Evolutionary conservation across 2,888 invertebrate species (phyloP), one percentile per base, ranked within the genome.

Genomic region (Bugulina stolonifera): DNA sequence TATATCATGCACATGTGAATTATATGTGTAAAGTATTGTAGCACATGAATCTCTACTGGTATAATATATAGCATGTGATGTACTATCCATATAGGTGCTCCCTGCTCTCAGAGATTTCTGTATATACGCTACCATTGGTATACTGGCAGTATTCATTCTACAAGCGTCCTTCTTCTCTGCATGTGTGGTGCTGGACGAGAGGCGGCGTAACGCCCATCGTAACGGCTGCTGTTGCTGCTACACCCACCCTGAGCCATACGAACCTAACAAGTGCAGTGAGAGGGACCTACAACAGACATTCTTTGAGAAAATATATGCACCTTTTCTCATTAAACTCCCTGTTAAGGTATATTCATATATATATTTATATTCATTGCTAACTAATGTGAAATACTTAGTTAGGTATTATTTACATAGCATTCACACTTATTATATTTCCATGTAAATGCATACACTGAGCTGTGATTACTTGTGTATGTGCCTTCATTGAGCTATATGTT

Each of bases 111-210:
- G 90, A 82, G 91, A 92, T 0, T 93, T 91, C 81, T 93, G 93
- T 81, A 87, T 92, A 71, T 93, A 91, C 81, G 91, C 92, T 18
- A 90, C 91, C 5, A 83, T 89, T 0, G 91, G 91, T 27, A 90
- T 93, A 0, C 87, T 91, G 73, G 89, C 90, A 78, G 90, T 91
- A 27, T 90, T 89, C 79, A 64, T 78, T 25, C 75, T 80, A 35
- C 90, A 91, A 77, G 88, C 91, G 3, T 92, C 92, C n/a, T 91
- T 92, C 82, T 93, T 92, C 83, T 89, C 91, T 22, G 91, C 91
- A 1, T 89, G 90, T 75, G 89, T 93, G 78, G 88, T 90, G 0
- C 81, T 92, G 75, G 93, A 93, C 79, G 87, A 91, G 73, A 54
- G 78, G 72, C 76, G 85, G 55, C 76, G 73, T 18, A 22, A 32